Evolutionary conservation across 2,888 invertebrate species (phyloP).

Genomic region (Argyresthia goedartella): DNA sequence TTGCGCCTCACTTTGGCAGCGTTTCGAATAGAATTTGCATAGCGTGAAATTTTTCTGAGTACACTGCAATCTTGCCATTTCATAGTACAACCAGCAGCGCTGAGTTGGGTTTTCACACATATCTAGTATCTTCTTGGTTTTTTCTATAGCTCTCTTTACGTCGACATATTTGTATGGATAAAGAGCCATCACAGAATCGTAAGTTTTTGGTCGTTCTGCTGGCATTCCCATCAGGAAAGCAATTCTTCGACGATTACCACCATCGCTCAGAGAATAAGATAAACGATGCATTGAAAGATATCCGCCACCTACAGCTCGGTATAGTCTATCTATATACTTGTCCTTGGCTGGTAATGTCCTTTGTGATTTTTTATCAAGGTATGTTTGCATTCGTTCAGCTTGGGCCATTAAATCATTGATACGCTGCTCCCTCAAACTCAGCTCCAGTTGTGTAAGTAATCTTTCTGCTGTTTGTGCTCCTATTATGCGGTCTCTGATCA

Average conservation of each 20-base stretch:
- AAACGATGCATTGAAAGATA: conserved; percentile 50
- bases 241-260: conserved; percentile 53
- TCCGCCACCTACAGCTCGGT: conserved; percentile 53
- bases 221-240: conserved; percentile 59
- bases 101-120: conserved; percentile 60
- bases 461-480: conserved; percentile 48
- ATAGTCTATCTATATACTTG: conserved; percentile 46
- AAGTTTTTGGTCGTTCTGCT: conserved; percentile 48
- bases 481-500: conserved; percentile 45
- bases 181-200: conserved; percentile 59
- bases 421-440: conserved; percentile 15
- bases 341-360: conserved; percentile 55
- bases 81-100: conserved; percentile 62
- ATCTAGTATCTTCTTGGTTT: conserved; percentile 37
- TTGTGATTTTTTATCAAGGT: conserved; percentile 49
- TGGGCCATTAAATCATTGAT: conserved; percentile 50
- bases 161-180: conserved; percentile 58
- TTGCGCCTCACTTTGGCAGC: conserved; percentile 53
- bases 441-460: no score
- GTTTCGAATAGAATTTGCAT: conserved; percentile 55
- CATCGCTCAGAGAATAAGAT: conserved; percentile 54
- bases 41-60: conserved; percentile 57
- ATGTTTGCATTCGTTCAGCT: conserved; percentile 58
- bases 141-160: conserved; percentile 45
- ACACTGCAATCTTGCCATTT: conserved; percentile 46